A percentile compares a stretch with the other conserved stretches of the same genome.
These are phyloP conservation scores for Crocallis elinguaria DNA, from an alignment of 2,888 invertebrate species.

Conservation along the genomic window DNA sequence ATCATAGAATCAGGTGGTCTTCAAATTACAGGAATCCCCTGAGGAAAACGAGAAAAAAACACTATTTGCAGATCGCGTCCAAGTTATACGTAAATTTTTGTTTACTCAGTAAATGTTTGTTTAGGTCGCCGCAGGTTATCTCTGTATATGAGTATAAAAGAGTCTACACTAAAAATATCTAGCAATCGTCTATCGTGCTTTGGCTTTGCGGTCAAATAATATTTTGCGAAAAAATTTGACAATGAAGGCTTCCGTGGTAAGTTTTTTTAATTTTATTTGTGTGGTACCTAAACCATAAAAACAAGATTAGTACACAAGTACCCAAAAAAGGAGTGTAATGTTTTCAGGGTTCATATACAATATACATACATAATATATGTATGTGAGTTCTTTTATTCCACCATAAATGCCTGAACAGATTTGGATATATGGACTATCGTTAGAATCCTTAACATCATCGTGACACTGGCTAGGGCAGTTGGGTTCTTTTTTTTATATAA, in stretches of 20 bases:
- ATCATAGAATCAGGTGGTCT: constrained; percentile 8
- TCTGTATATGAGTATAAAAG: constrained; percentile 22
- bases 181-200: constrained; percentile 10
- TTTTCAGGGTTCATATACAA: too few species aligned
- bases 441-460: too few species aligned
- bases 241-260: constrained; percentile 20
- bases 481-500: too few species aligned
- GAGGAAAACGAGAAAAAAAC: constrained; percentile 2
- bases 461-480: too few species aligned
- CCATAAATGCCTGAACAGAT: too few species aligned
- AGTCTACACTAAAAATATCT: constrained; percentile 14
- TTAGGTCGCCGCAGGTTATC: constrained; percentile 30
- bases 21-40: constrained; percentile 11
- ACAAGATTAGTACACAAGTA: too few species aligned
- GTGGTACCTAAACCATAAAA: too few species aligned
- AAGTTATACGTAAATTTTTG: neutral
- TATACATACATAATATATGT: too few species aligned
- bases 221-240: constrained; percentile 4
- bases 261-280: neutral
- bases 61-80: constrained; percentile 8
- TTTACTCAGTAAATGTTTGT: constrained; percentile 26
- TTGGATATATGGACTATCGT: too few species aligned
- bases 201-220: neutral
- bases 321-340: too few species aligned
- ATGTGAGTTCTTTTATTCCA: too few species aligned